Conservation (phyloP, 2,797 vertebrate species). For the Tinamus major region DNA sequence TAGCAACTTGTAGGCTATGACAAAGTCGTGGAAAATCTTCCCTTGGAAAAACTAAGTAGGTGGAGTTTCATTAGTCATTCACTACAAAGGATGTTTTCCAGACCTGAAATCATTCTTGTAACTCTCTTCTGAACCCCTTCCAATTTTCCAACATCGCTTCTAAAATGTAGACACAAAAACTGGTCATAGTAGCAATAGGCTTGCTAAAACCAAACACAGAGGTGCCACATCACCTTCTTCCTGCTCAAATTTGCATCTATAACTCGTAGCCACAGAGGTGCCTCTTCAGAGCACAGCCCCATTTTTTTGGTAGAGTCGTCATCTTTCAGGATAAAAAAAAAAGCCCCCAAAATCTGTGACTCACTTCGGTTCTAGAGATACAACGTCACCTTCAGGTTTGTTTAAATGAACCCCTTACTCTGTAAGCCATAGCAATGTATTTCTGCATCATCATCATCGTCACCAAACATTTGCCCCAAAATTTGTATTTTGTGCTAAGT, state of each 20-base stretch:
- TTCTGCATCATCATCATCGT: not conserved
- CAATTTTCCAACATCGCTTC: conserved; percentile 65
- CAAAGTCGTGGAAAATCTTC: conserved; percentile 67
- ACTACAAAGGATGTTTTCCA: conserved; percentile 73
- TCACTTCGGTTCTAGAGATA: not conserved
- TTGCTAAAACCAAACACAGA: not conserved
- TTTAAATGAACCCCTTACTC: not conserved
- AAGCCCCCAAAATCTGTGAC: not conserved
- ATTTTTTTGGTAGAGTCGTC: not conserved
- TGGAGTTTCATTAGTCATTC: conserved; percentile 70
- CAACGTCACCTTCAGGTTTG: not conserved
- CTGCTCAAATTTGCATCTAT: not conserved
- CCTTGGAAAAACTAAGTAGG: conserved; percentile 67
- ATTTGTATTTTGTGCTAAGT: not conserved
- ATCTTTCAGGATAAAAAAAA: not conserved
- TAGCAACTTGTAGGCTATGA: conserved; percentile 70
- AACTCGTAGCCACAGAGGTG: not conserved
- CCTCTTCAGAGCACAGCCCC: not conserved
- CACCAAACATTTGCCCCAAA: not conserved
- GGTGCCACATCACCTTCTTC: not conserved
- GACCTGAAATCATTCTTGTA: conserved; percentile 71
- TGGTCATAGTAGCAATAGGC: not conserved
- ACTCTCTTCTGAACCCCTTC: conserved; percentile 57
- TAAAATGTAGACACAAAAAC: conserved; percentile 6
- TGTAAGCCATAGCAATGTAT: not conserved